Conservation (phyloP, 2,797 vertebrate genomes). For the Tadarida brasiliensis region DNA sequence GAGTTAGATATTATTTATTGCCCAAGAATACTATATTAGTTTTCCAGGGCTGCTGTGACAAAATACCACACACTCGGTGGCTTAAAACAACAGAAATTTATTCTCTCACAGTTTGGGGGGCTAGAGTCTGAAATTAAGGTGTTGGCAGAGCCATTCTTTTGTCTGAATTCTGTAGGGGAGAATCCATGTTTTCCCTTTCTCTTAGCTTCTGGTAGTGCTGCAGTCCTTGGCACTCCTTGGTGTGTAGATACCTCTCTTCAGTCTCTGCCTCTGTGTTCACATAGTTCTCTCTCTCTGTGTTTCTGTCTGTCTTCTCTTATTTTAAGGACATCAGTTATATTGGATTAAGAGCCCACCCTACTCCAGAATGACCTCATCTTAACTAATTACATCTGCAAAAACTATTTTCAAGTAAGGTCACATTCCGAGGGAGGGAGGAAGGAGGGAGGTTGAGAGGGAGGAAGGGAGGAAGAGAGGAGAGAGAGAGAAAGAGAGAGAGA, state of each 20-base stretch:
- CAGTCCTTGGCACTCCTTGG: not conserved
- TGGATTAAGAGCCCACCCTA: not conserved
- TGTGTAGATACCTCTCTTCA: not conserved
- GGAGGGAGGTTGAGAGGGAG: not conserved
- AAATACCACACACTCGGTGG: not conserved
- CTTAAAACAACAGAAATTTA: not conserved
- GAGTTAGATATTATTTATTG: not conserved
- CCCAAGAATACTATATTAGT: not conserved
- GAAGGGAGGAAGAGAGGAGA: no score
- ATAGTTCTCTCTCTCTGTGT: not conserved
- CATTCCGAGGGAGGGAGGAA: not conserved
- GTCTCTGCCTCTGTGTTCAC: not conserved
- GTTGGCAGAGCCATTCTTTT: not conserved
- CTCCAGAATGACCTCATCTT: not conserved
- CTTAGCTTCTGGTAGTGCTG: not conserved
- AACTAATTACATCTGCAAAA: constrained; percentile 22
- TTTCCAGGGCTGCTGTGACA: not conserved
- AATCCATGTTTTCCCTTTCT: not conserved
- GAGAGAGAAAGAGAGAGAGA: not conserved
- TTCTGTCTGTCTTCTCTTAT: not conserved
- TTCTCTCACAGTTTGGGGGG: not conserved
- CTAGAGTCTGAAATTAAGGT: not conserved
- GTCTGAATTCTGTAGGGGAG: not conserved
- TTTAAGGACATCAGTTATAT: not conserved
- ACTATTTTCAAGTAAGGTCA: not conserved